Evolutionary conservation across 1,140 invertebrate species (phyloP).

Genomic region (Apolygus lucorum): DNA sequence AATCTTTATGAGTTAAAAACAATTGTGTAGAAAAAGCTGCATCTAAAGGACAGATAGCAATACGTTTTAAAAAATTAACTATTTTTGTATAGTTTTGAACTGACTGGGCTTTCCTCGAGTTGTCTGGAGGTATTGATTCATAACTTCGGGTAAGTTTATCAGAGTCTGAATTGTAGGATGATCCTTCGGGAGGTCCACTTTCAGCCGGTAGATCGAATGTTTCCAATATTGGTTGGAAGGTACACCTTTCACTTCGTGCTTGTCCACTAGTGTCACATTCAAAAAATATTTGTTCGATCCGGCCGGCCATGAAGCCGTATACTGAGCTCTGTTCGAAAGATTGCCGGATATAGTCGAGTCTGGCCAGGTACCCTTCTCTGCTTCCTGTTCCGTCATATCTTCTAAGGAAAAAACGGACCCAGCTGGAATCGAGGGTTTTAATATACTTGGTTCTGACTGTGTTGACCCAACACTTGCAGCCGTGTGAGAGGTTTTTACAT

Average conservation of each 20-base stretch:
- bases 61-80: not conserved
- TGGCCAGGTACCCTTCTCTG: not conserved
- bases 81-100: too few species aligned
- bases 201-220: not conserved
- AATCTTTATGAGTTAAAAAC: not conserved
- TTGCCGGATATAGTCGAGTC: not conserved
- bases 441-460: not conserved
- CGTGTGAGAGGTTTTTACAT: not conserved
- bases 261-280: not conserved
- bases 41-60: not conserved
- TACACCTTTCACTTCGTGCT: not conserved
- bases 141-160: not conserved
- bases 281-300: not conserved
- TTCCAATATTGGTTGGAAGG: constrained; percentile 1
- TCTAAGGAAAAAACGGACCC: not conserved
- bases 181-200: not conserved
- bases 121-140: not conserved
- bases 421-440: not conserved
- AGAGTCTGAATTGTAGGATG: not conserved
- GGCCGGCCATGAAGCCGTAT: not conserved
- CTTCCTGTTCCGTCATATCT: not conserved
- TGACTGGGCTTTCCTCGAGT: not conserved
- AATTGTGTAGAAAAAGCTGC: not conserved
- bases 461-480: not conserved
- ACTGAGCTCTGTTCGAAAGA: not conserved